phyloP scores from a whole-genome alignment of 2,797 vertebrate genomes.

The Molossus alvarezi region DNA sequence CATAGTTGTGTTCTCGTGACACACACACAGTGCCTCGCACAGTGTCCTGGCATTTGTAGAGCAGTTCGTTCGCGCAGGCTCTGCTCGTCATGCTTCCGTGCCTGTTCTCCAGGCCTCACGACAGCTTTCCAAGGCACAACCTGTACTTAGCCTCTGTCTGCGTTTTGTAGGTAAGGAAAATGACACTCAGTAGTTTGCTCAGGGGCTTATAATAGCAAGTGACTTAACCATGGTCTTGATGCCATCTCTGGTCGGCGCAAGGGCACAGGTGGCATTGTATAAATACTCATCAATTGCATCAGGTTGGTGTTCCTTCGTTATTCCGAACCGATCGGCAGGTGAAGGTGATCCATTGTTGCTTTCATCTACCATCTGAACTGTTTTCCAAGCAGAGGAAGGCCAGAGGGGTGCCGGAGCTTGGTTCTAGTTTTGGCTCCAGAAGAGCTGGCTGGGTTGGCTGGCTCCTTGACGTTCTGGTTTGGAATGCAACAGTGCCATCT shows the following conservation, averaged over 20 bases:
- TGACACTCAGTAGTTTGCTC: neutral
- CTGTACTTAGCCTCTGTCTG: neutral
- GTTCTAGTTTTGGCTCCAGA: neutral
- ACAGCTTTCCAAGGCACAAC: neutral
- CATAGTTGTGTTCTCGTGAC: neutral
- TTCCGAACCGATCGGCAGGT: neutral
- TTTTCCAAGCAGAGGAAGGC: neutral
- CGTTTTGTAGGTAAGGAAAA: neutral
- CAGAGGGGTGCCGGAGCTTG: neutral
- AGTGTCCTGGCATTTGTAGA: neutral
- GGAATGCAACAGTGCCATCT: slow-evolving; percentile 87
- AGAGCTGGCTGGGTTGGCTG: neutral
- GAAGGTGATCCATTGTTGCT: neutral
- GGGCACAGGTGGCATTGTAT: neutral
- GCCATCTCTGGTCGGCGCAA: too few species aligned
- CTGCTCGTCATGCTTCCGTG: neutral
- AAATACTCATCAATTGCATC: neutral
- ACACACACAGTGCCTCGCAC: neutral
- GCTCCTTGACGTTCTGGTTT: neutral
- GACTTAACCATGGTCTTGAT: neutral
- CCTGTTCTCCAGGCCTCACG: neutral
- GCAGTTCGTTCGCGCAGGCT: neutral
- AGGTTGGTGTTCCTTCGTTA: slow-evolving; percentile 4
- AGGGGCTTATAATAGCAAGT: neutral
- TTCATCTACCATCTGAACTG: neutral